Evolutionary conservation across 2,113 vertebrate species (phyloP).

Genomic region (Erinaceus europaeus): DNA sequence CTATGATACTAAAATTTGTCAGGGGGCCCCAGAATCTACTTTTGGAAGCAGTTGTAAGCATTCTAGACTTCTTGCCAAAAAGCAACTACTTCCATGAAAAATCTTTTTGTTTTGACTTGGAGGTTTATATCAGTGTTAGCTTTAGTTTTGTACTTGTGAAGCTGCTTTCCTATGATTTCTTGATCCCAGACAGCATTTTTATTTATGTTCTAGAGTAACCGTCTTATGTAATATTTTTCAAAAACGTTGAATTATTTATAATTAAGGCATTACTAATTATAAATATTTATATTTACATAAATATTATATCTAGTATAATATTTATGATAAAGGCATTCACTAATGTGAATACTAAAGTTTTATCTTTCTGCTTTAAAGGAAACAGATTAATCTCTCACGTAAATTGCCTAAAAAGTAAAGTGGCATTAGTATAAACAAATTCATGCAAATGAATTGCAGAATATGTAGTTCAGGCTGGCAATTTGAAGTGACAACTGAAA

Average conservation of each 20-base stretch:
- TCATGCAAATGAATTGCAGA: background rate
- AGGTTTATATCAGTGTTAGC: slow-evolving; percentile 14
- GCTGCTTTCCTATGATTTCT: slow-evolving; percentile 27
- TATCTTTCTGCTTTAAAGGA: slow-evolving; percentile 8
- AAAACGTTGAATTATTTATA: slow-evolving; percentile 29
- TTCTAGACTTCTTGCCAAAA: background rate
- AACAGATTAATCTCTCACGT: slow-evolving; percentile 25
- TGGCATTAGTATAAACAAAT: background rate
- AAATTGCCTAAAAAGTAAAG: slow-evolving; percentile 1
- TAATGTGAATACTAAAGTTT: too few relatives aligned
- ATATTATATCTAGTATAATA: too few relatives aligned
- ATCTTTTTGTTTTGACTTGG: slow-evolving; percentile 34
- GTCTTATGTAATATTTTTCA: background rate
- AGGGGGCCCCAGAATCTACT: background rate
- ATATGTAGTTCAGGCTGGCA: background rate
- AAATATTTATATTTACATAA: too few relatives aligned
- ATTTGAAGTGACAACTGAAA: background rate
- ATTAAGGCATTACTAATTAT: slow-evolving; percentile 13
- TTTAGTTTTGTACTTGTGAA: slow-evolving; percentile 31
- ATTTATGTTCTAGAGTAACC: slow-evolving; percentile 22
- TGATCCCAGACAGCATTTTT: slow-evolving; percentile 13
- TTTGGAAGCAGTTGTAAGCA: slow-evolving; percentile 44
- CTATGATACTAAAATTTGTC: slow-evolving; percentile 23
- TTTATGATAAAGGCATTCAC: too few relatives aligned
- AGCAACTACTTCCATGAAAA: slow-evolving; percentile 56